Conservation (phyloP, 92 coral and sea anemone genomes). For the Bergia sp. region DNA sequence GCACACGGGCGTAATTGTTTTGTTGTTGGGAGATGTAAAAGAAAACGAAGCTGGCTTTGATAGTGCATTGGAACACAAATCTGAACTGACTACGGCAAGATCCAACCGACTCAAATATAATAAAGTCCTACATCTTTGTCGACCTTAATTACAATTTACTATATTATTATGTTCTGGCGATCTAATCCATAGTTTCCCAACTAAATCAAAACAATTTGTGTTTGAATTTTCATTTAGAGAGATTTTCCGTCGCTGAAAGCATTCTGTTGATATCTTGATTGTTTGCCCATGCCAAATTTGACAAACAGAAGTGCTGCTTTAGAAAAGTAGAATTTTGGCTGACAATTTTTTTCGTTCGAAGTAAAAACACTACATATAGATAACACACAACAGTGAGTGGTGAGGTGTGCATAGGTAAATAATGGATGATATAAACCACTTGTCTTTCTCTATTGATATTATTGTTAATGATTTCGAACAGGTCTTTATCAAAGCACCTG, state of each 20-base stretch:
- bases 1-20: not conserved
- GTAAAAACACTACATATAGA: not conserved
- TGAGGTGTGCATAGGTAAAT: not conserved
- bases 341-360: not conserved
- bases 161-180: not conserved
- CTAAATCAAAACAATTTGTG: not conserved
- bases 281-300: not conserved
- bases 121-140: not conserved
- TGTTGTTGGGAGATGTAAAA: not conserved
- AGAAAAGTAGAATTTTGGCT: not conserved
- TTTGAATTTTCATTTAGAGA: not conserved
- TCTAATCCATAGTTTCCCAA: not conserved
- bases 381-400: not conserved
- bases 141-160: no score
- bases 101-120: not conserved
- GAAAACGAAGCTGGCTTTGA: not conserved
- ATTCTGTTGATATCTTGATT: no score
- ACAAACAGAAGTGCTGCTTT: not conserved
- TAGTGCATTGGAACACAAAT: not conserved
- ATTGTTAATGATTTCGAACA: not conserved
- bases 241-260: no score
- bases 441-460: not conserved
- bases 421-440: slow-evolving; percentile 26
- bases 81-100: not conserved
- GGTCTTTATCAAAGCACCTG: slow-evolving; percentile 30